A percentile compares a stretch with the other conserved stretches of the same genome.
Evolutionary conservation across 2,113 vertebrate genomes (phyloP).

Genomic region (Typhlomys cinereus): DNA sequence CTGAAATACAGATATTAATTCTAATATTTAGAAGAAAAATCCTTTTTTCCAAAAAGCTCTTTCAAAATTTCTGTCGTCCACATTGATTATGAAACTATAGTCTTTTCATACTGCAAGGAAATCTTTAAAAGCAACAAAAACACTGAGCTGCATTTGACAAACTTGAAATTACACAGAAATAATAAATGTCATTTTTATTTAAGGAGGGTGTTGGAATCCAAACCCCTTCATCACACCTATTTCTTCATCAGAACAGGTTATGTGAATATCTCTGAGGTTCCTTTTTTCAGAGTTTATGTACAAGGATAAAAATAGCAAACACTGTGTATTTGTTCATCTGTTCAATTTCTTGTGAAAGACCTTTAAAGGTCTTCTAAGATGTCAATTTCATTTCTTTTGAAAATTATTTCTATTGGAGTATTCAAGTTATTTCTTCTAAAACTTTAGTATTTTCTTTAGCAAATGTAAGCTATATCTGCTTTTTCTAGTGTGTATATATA

Average conservation of each 20-base stretch:
- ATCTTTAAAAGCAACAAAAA: background rate
- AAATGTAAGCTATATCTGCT: background rate
- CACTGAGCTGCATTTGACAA: background rate
- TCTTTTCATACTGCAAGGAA: background rate
- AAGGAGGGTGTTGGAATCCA: constrained; percentile 1
- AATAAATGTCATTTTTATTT: background rate
- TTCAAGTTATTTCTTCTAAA: constrained; percentile 31
- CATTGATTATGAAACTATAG: constrained; percentile 3
- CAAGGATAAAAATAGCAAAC: constrained; percentile 69
- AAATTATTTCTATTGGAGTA: background rate
- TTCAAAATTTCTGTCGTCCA: background rate
- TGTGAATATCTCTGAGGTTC: background rate
- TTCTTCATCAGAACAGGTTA: constrained; percentile 43
- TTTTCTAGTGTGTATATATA: background rate
- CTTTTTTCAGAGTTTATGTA: background rate
- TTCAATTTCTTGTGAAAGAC: constrained; percentile 66
- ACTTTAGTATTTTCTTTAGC: background rate
- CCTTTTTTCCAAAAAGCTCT: background rate
- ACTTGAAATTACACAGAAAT: background rate
- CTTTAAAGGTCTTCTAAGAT: constrained; percentile 55
- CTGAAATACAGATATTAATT: background rate
- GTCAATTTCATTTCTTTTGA: background rate
- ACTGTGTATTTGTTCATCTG: constrained; percentile 62
- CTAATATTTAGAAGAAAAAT: background rate
- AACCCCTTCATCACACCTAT: background rate